Percentiles rank a stretch among this genome's conserved stretches.
phyloP scores from a whole-genome alignment of 2,888 invertebrate species.

The Epirrhoe tristata region DNA sequence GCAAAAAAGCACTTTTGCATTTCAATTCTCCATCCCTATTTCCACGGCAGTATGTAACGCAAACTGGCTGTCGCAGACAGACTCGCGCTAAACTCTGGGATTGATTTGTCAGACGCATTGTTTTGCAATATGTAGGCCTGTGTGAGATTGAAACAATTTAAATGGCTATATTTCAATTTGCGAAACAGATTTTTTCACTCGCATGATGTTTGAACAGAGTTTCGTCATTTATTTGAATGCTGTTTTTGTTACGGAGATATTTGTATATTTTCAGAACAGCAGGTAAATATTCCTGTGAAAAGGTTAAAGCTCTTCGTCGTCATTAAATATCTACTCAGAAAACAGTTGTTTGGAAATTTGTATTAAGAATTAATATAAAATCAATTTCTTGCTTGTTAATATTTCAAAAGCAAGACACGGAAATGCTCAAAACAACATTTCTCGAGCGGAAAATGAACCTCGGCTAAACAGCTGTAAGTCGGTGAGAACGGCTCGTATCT shows the following conservation, averaged over 20 bases:
- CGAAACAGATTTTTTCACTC: slow-evolving; percentile 37
- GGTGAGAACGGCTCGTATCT: slow-evolving; percentile 43
- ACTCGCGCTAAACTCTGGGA: slow-evolving; percentile 57
- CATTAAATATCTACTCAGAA: neutral
- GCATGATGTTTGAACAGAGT: slow-evolving; percentile 28
- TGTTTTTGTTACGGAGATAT: slow-evolving; percentile 17
- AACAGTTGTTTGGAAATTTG: neutral
- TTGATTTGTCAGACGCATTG: slow-evolving; percentile 69
- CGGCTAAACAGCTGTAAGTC: slow-evolving; percentile 38
- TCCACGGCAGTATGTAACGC: slow-evolving; percentile 45
- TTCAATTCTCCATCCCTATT: slow-evolving; percentile 22
- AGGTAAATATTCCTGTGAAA: neutral
- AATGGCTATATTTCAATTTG: slow-evolving; percentile 41
- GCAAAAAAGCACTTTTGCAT: slow-evolving; percentile 15
- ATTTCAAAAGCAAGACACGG: slow-evolving; percentile 17
- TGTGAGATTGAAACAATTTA: slow-evolving; percentile 42
- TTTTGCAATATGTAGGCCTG: slow-evolving; percentile 47
- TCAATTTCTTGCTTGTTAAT: slow-evolving; percentile 20
- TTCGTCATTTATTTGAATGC: slow-evolving; percentile 32
- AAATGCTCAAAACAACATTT: slow-evolving; percentile 25
- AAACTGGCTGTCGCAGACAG: slow-evolving; percentile 59
- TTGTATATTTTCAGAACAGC: neutral
- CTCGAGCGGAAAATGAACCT: slow-evolving; percentile 26
- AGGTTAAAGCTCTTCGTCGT: neutral
- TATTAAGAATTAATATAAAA: neutral